These are phyloP conservation scores for Salvelinus sp. DNA, from an alignment of 2,113 vertebrate species.

Conservation along the genomic window DNA sequence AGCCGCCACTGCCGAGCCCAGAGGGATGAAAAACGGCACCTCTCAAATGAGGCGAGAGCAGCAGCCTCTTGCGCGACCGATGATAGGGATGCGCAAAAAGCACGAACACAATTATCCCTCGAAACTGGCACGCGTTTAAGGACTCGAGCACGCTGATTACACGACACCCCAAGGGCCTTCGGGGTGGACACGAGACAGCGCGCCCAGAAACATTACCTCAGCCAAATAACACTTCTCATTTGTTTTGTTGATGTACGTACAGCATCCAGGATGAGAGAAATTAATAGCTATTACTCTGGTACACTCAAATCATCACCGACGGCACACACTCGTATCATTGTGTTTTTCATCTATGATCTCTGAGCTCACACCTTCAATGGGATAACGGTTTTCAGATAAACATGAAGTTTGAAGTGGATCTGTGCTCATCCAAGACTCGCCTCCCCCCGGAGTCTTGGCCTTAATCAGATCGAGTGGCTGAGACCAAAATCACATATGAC, in stretches of 20 bases:
- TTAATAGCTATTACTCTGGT: conserved; percentile 20
- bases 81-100: conserved; percentile 38
- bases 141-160: conserved; percentile 64
- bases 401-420: background rate
- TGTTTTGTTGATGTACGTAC: conserved; percentile 47
- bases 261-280: conserved; percentile 47
- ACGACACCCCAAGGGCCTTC: conserved; percentile 60
- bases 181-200: conserved; percentile 60
- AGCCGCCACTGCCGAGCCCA: conserved; percentile 24
- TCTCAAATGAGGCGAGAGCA: conserved; percentile 59
- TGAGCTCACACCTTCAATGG: no score
- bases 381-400: background rate
- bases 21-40: conserved; percentile 68
- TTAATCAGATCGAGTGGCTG: conserved; percentile 39
- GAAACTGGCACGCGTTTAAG: conserved; percentile 57
- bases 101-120: conserved; percentile 67
- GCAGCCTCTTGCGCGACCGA: conserved; percentile 32
- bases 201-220: conserved; percentile 65
- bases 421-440: background rate
- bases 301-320: conserved; percentile 49
- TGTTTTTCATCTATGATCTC: background rate
- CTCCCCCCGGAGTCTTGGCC: conserved; percentile 14
- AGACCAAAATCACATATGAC: conserved; percentile 51
- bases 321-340: conserved; percentile 5
- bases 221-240: conserved; percentile 64